Base-by-base conservation (phyloP, 2,888 invertebrate genomes). In the Scaptomyza flava region DNA sequence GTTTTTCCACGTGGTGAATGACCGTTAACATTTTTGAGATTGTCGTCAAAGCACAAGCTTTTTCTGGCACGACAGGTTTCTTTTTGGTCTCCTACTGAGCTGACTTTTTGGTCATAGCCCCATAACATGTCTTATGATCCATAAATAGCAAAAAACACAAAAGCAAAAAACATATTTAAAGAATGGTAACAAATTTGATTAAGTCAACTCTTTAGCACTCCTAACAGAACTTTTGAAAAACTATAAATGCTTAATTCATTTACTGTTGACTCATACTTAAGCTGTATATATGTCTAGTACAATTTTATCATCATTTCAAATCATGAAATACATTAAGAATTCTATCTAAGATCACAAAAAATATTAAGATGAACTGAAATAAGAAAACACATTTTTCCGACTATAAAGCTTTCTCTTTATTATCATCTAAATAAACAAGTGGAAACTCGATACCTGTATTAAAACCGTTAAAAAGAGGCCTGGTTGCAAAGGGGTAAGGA, bases 11-110 rank as follows among this genome's bases (percentile, higher is more conserved):
- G 20, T 85, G 80, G 81, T 85, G 81, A 82, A 82, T 82, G 81
- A 86, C 87, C 81, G 81, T 86, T 83, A 83, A 77, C 72, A 75
- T 77, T 68, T 72, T 64, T 45, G 61, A 65, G 79, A 66, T 81
- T 67, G 72, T 59, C 73, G 63, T 62, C 46, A 47, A 75, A 74
- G 75, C 64, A 76, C 68, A 63, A 62, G 69, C 48, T 51, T 74
- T 38, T 51, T 63, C 66, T 72, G 68, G 68, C 53, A 47, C 66
- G 71, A 71, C 78, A 78, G 70, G 71, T 77, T 74, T 74, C 77
- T 67, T 52, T 36, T 59, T 41, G 41, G 36, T 60, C 47, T 36
- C 34, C 46, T 43, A 60, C 61, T 51, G 31, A 58, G 66, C 53
- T 54, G 66, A 46, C 56, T 41, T 34, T 52, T 66, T 52, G 50